Evolutionary conservation across 2,113 vertebrate genomes (phyloP), one percentile per base, ranked within the genome.

Genomic region (Desmodus rotundus): DNA sequence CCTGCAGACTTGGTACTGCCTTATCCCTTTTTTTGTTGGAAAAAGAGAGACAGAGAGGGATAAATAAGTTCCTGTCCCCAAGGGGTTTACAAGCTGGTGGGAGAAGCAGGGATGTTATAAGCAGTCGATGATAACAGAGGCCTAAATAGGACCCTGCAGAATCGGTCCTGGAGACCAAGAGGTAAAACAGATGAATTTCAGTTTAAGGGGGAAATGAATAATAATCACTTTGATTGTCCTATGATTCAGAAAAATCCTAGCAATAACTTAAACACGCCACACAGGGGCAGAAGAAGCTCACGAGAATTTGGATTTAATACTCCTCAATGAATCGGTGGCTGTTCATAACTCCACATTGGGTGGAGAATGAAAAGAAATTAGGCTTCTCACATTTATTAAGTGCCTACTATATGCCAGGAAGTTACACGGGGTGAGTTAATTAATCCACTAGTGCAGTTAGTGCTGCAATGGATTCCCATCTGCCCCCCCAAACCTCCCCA

Each of bases 181-280:
- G 8, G 74, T 54, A 19, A 38, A 38, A 33, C 15, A 38, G 41
- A 56, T 20, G 67, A 70, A 12, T 56, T 50, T 41, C 52, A 65
- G 0, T 0, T 50, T 50, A 45, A 36, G 31, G 31, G 56, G 72
- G 24, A 82, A 89, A 33, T 7, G 63, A 58, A 14, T n/a, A 11
- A 63, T 15, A 24, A 3, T 84, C 52, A 15, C 4, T 47, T 52
- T 77, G 50, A 15, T 61, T 81, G 93, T 56, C 54, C 31, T n/a
- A 4, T 0, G n/a, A 41, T 26, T 50, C 54, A 80, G 67, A 63
- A 78, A 95, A 81, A 74, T 19, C 7, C 56, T 0, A 3, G 91
- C 83, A 91, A 13, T 97, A 87, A 70, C 80, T 2, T 13, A 20
- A 67, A 85, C n/a, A 15, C 2, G 12, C 97, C 96, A 96, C 96